Evolutionary conservation across 92 coral and sea anemone genomes (phyloP).

Genomic region (Phymanthus crucifer): DNA sequence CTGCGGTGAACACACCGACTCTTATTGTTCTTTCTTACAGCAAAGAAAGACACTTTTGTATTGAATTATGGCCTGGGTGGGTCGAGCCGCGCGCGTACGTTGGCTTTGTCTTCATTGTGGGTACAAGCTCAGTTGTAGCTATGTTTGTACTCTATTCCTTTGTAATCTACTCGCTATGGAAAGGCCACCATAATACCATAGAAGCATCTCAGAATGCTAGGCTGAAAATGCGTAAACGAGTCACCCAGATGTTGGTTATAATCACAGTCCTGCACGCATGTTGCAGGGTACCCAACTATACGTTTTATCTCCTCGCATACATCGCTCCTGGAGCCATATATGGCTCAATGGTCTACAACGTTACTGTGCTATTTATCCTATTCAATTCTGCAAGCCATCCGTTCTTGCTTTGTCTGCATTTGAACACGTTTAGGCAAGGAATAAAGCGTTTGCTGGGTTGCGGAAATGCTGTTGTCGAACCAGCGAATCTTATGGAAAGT

Average conservation of each 20-base stretch:
- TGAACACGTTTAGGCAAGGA: conserved; percentile 55
- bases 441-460: conserved; percentile 33
- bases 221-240: conserved; percentile 53
- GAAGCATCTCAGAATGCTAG: conserved; percentile 73
- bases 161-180: conserved; percentile 62
- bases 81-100: conserved; percentile 59
- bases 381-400: conserved; percentile 70
- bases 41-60: conserved; percentile 42
- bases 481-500: conserved; percentile 33
- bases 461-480: conserved; percentile 31
- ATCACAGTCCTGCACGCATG: conserved; percentile 61
- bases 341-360: conserved; percentile 69
- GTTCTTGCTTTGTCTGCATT: conserved; percentile 56
- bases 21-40: conserved; percentile 53
- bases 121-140: conserved; percentile 54
- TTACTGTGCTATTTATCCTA: conserved; percentile 67
- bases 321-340: conserved; percentile 53
- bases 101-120: conserved; percentile 49
- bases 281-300: conserved; percentile 75
- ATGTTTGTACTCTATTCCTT: conserved; percentile 61
- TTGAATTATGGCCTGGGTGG: conserved; percentile 60
- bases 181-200: conserved; percentile 37
- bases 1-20: conserved; percentile 56
- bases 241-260: conserved; percentile 53
- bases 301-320: conserved; percentile 58